Percentiles rank a stretch among this genome's conserved stretches.
Conservation (phyloP, 2,113 vertebrate genomes). For the Girardinichthys multiradiatus region DNA sequence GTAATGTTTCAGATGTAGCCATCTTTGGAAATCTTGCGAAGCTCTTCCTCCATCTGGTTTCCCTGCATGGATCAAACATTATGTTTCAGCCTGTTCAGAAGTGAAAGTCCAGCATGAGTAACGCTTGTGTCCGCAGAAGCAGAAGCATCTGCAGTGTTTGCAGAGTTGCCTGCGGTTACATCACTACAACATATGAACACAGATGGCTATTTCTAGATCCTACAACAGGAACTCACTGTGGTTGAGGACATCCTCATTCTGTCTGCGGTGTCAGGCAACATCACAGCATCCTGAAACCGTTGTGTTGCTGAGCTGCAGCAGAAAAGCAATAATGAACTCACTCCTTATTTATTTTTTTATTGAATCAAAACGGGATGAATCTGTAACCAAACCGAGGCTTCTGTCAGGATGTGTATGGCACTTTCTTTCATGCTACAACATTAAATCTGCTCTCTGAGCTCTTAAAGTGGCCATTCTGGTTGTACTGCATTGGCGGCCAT, state of each 20-base stretch:
- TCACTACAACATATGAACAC: neutral
- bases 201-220: neutral
- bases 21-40: no score
- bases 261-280: slow-evolving; percentile 4
- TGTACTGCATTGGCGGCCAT: neutral
- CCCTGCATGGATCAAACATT: neutral
- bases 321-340: slow-evolving; percentile 5
- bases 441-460: neutral
- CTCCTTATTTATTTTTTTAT: slow-evolving; percentile 23
- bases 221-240: neutral
- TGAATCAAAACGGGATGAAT: slow-evolving; percentile 16
- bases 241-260: neutral
- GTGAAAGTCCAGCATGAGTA: neutral
- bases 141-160: no score
- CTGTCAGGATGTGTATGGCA: neutral
- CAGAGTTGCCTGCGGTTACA: neutral
- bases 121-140: neutral
- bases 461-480: neutral
- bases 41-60: neutral
- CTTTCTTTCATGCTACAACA: neutral
- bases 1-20: neutral
- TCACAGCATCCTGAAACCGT: slow-evolving; percentile 6
- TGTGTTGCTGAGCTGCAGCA: neutral
- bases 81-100: neutral
- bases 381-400: slow-evolving; percentile 10